phyloP scores from a whole-genome alignment of 2,797 vertebrate species.

The Diglossa cyanea region DNA sequence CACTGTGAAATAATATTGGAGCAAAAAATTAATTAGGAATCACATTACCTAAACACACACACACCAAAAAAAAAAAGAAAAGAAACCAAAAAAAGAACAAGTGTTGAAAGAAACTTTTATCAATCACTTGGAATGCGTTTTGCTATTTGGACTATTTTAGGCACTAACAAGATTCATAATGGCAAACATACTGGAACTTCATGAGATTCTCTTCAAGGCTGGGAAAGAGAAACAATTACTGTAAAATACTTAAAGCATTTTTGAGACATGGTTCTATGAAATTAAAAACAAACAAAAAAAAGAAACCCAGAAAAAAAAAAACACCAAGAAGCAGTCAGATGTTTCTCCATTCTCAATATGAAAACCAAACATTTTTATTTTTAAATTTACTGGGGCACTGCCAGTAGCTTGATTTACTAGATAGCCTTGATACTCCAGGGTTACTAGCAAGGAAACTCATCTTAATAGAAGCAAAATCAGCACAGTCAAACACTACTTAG shows the following conservation, averaged over 20 bases:
- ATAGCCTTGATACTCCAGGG: background rate
- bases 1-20: background rate
- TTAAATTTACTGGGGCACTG: background rate
- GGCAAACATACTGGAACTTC: background rate
- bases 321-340: background rate
- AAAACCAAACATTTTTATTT: background rate
- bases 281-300: background rate
- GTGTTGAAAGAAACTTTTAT: background rate
- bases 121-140: background rate
- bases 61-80: too few species aligned
- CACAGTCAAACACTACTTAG: background rate
- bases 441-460: background rate
- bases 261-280: background rate
- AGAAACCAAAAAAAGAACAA: background rate
- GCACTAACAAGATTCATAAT: background rate
- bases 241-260: background rate
- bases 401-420: background rate
- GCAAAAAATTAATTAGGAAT: background rate
- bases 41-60: background rate
- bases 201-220: background rate
- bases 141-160: background rate
- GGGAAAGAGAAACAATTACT: background rate
- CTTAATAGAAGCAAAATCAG: slow-evolving; percentile 35
- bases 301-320: background rate
- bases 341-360: background rate